A percentile compares a stretch with the other conserved stretches of the same genome.
These are phyloP conservation scores for Tenthredo mesomela DNA, from an alignment of 2,888 invertebrate species.

Conservation along the genomic window DNA sequence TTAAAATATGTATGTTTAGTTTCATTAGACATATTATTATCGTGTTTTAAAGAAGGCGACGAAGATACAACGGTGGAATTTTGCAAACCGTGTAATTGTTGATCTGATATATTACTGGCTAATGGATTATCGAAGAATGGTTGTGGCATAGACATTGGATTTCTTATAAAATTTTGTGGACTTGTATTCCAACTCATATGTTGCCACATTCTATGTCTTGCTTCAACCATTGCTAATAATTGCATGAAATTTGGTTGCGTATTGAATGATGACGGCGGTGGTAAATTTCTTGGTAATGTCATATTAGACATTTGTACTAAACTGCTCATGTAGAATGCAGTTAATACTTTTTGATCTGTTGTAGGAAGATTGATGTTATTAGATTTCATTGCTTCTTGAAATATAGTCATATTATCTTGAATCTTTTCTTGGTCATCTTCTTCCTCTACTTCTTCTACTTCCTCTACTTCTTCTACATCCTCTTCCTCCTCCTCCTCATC, in stretches of 20 bases:
- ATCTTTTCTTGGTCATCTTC: slow-evolving; percentile 64
- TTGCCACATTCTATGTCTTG: slow-evolving; percentile 74
- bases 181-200: slow-evolving; percentile 71
- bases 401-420: slow-evolving; percentile 71
- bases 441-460: slow-evolving; percentile 62
- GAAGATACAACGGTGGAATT: slow-evolving; percentile 69
- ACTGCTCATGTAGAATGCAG: slow-evolving; percentile 77
- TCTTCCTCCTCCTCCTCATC: slow-evolving; percentile 56
- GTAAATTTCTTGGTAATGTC: slow-evolving; percentile 65
- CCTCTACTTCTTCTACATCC: slow-evolving; percentile 57
- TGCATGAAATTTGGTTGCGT: slow-evolving; percentile 73
- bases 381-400: slow-evolving; percentile 71
- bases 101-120: slow-evolving; percentile 68
- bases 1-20: slow-evolving; percentile 72
- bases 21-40: slow-evolving; percentile 57
- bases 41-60: slow-evolving; percentile 70
- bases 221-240: slow-evolving; percentile 73
- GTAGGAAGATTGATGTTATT: slow-evolving; percentile 63
- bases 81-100: slow-evolving; percentile 68
- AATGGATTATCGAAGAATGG: slow-evolving; percentile 63
- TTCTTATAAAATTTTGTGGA: slow-evolving; percentile 71
- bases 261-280: slow-evolving; percentile 64
- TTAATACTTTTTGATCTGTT: slow-evolving; percentile 76
- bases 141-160: slow-evolving; percentile 66
- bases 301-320: slow-evolving; percentile 75